Evolutionary conservation across 2,113 vertebrate species (phyloP).

Genomic region (Sprattus sprattus): DNA sequence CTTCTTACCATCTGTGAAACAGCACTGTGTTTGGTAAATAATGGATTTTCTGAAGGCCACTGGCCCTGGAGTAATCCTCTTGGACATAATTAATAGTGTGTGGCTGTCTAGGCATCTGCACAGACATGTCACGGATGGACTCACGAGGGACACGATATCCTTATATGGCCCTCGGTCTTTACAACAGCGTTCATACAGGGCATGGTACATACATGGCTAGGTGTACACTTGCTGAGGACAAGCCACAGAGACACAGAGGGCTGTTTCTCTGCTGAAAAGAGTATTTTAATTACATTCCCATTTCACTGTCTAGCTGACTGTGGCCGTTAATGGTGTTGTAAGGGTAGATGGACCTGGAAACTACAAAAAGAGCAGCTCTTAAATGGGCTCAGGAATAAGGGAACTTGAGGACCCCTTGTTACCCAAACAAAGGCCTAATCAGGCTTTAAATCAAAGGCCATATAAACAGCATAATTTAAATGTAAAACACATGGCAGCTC

Average conservation of each 20-base stretch:
- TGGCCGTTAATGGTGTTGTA: neutral
- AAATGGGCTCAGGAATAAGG: neutral
- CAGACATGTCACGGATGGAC: neutral
- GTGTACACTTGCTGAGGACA: neutral
- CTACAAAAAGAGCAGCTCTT: neutral
- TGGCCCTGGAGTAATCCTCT: neutral
- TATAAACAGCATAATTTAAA: neutral
- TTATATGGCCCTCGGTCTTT: neutral
- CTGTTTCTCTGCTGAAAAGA: neutral
- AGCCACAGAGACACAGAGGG: neutral
- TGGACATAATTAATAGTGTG: neutral
- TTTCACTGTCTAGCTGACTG: neutral
- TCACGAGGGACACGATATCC: neutral
- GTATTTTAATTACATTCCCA: neutral
- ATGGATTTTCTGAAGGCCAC: neutral
- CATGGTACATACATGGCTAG: neutral
- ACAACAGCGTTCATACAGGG: neutral
- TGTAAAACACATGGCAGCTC: neutral
- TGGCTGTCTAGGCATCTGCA: slow-evolving; percentile 10
- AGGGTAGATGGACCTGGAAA: neutral
- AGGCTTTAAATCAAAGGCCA: slow-evolving; percentile 4
- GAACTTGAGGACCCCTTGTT: neutral
- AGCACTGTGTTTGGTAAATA: neutral
- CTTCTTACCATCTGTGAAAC: neutral
- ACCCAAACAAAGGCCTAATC: neutral